Base-by-base conservation (phyloP, 2,888 invertebrate genomes). In the Physocephala rufipes region DNA sequence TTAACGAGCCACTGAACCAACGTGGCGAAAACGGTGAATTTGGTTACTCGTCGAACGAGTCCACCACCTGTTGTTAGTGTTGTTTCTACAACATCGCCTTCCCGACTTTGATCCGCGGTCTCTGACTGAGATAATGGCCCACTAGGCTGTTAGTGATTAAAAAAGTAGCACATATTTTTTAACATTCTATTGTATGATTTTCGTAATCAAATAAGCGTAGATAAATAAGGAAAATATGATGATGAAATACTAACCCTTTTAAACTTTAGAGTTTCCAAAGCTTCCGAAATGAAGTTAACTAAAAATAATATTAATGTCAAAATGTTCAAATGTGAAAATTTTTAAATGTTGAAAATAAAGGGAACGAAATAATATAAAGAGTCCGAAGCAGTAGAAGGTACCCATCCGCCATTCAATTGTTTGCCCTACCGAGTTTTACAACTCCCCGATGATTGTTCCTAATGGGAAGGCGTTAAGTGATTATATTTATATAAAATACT, bases 1-100 rank as follows among this genome's bases (percentile, higher is more conserved):
- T 80, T 80, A 1, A 82, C 78, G 72, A 86, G 77, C 86, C 86
- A 86, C 76, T 84, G 84, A 5, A 86, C 77, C 70, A 84, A 76
- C 13, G 86, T 84, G 2, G 83, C 82, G 15, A 82, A 75, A 0
- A 85, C 79, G 1, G 85, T 84, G 59, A 86, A 83, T 63, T 82
- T 82, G 15, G 78, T 84, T 9, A 83, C 78, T 73, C 78, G 82
- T 24, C 86, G 79, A 74, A 78, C 76, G 19, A 84, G 82, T 1
- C 78, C 79, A n/a, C 63, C 74, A 12, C 43, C 36, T 0, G 28
- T 75, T 67, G 15, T 21, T 0, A 59, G 72, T 5, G 62, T 71
- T 47, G 47, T 71, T 19, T 74, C 78, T 0, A 71, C 70, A 0
- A 69, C 21, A 13, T 72, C 67, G 19, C 36, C 28, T 73, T 72